Conservation (phyloP, 1,140 invertebrate genomes). For the Ceratosolen solmsi region DNA sequence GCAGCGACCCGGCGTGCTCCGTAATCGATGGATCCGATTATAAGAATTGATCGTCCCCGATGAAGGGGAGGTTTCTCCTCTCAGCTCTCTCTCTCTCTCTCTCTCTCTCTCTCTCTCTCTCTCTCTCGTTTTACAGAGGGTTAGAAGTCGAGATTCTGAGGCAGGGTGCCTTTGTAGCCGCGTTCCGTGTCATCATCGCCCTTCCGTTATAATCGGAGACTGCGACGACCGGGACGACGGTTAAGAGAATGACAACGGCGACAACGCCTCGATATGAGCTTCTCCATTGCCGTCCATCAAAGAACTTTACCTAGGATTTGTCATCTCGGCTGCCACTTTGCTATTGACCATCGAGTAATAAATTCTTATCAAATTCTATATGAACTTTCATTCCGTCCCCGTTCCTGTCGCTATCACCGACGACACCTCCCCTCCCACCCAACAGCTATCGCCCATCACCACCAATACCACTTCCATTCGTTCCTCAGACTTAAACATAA, state of each 20-base stretch:
- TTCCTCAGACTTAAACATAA: too few species aligned
- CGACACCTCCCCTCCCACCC: too few species aligned
- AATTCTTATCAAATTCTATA: constrained; percentile 40
- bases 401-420: too few species aligned
- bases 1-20: constrained; percentile 9
- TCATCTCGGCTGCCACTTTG: constrained; percentile 16
- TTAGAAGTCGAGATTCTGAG: too few species aligned
- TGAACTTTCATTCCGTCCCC: not conserved
- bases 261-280: not conserved
- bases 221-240: not conserved
- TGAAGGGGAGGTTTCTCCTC: too few species aligned
- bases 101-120: too few species aligned
- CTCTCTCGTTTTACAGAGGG: too few species aligned
- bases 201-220: not conserved
- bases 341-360: constrained; percentile 28
- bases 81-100: too few species aligned
- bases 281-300: not conserved
- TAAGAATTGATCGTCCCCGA: constrained; percentile 12
- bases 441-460: not conserved
- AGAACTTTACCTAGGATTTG: constrained; percentile 30
- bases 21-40: constrained; percentile 53
- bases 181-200: not conserved
- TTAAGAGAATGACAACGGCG: not conserved
- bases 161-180: too few species aligned
- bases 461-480: too few species aligned